A percentile compares a stretch with the other conserved stretches of the same genome.
These are phyloP conservation scores for Indri indri DNA, from an alignment of 2,113 vertebrate genomes.

Conservation along the genomic window DNA sequence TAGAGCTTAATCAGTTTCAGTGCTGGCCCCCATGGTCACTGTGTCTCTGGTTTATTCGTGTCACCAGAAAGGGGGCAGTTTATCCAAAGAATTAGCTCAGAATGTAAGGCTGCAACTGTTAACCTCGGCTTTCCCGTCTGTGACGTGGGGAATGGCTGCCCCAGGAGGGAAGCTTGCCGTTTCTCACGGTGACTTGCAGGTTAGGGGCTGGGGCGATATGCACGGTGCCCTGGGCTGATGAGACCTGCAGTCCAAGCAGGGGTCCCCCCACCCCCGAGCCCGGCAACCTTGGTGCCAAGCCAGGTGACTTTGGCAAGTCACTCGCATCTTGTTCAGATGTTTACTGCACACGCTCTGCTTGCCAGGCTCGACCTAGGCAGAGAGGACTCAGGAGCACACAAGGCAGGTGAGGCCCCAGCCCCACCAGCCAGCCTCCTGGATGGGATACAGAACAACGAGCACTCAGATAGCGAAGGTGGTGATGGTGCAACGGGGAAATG, in stretches of 20 bases:
- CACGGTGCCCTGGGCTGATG: rapidly evolving
- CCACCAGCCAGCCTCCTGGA: background rate
- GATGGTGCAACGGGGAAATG: rapidly evolving
- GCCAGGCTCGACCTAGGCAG: rapidly evolving
- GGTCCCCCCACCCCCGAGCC: background rate
- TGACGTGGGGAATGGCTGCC: too few relatives aligned
- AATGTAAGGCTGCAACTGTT: too few relatives aligned
- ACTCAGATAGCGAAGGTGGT: too few relatives aligned
- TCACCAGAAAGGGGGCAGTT: background rate
- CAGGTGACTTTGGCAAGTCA: background rate
- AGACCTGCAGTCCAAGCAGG: background rate
- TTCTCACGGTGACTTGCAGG: background rate
- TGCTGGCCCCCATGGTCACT: background rate
- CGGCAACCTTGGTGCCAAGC: rapidly evolving
- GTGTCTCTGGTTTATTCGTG: background rate
- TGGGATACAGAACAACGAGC: background rate
- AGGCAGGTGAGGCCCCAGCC: background rate
- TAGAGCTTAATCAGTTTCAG: background rate
- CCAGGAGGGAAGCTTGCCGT: background rate
- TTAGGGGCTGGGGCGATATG: background rate
- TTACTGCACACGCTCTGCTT: background rate
- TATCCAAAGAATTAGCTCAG: background rate
- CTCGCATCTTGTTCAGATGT: background rate
- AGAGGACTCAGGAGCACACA: background rate
- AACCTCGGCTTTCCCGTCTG: background rate